Conservation (phyloP, 1,140 invertebrate genomes). For the Scaptomyza hsui region DNA sequence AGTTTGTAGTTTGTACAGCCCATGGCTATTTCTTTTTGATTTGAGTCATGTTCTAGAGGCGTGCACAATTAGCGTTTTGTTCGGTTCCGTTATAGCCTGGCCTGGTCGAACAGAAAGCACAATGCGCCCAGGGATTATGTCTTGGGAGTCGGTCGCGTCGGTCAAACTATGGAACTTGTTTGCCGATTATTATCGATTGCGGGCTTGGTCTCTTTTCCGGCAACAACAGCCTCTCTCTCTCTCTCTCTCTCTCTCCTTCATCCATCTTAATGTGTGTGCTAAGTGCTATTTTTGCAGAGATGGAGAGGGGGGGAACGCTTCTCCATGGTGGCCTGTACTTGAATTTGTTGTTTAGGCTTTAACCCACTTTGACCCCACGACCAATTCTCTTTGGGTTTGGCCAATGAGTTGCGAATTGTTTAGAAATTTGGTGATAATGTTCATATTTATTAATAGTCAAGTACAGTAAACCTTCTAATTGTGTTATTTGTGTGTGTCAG, state of each 20-base stretch:
- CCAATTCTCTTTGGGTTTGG: conserved; percentile 29
- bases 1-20: conserved; percentile 38
- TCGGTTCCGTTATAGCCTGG: conserved; percentile 69
- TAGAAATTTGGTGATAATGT: conserved; percentile 28
- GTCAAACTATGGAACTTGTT: conserved; percentile 66
- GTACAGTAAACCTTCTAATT: too few relatives aligned
- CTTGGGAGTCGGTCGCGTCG: conserved; percentile 21
- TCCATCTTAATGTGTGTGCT: conserved; percentile 31
- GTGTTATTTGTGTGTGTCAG: background rate
- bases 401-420: conserved; percentile 43
- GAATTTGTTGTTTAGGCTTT: conserved; percentile 39
- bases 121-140: conserved; percentile 77
- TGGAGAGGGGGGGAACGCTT: conserved; percentile 12
- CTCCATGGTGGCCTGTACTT: conserved; percentile 56
- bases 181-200: conserved; percentile 70
- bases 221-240: conserved; percentile 1
- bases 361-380: background rate
- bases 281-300: conserved; percentile 18
- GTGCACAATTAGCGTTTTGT: conserved; percentile 80
- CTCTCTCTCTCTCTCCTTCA: too few relatives aligned
- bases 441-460: background rate
- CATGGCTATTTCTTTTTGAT: conserved; percentile 64
- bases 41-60: conserved; percentile 79
- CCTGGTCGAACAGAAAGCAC: conserved; percentile 9
- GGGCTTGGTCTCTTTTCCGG: conserved; percentile 45